Evolutionary conservation across 1,140 invertebrate species (phyloP), one percentile per base, ranked within the genome.

Genomic region (Drosophila yakuba): DNA sequence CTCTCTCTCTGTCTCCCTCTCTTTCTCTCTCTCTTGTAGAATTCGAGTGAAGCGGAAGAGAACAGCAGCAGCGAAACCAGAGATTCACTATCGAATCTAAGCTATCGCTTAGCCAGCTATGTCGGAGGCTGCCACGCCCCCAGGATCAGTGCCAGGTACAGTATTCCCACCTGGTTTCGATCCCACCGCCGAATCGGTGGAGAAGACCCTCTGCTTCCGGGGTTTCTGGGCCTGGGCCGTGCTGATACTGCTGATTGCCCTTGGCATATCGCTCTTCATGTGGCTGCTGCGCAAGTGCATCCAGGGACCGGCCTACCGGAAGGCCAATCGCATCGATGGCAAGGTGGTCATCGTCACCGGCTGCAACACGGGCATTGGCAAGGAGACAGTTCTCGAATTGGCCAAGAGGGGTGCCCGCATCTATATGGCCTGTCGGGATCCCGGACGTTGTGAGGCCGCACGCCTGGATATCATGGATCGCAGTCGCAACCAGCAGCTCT

Each of bases 291-390:
- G 91, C 10, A 89, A 90, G 52, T 66, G 74, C 41, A 82, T 91
- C 15, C 84, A 88, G 20, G 91, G 91, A 15, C 90, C 90, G 1
- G 59, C 57, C 3, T 92, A 91, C 52, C 78, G 84, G 7, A 90
- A 91, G 44, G 47, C 73, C 28, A 92, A 91, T 55, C 75, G 91
- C 4, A 92, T 92, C 45, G 92, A 92, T 66, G 92, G 91, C 60
- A 92, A 92, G 69, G 90, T 92, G 62, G 91, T 92, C 3, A 92
- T 92, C 28, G 86, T 92, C 0, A 92, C 92, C n/a, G 98, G 98
- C n/a, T 96, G 96, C 39, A 98, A 98, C 90, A 95, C 96, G 23
- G 98, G 98, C 10, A 98, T 98, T 76, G 98, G 98, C 8, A 97
- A 97, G 93, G 96, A 96, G 92, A 97, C 97, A 12, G 97, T 95